Evolutionary conservation across 2,888 invertebrate species (phyloP), one percentile per base, ranked within the genome.

Genomic region (Dynastes tityus): DNA sequence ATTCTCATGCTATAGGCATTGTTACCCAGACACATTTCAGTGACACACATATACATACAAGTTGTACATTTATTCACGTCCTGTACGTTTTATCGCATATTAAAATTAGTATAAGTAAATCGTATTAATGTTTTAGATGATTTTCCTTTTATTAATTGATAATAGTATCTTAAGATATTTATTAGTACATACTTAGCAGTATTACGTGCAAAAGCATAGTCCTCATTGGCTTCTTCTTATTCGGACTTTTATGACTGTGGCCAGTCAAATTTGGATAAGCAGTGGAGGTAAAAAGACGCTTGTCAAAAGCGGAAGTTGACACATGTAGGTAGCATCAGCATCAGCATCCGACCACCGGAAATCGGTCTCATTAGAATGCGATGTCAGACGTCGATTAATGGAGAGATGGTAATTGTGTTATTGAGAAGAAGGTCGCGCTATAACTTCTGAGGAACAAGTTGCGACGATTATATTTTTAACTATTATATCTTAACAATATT

Each of bases 291-390:
- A 67, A 45, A 67, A 67, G 49, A 64, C 2, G 37, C 64, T 51
- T 67, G 67, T 22, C 68, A 55, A 78, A 81, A 80, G 68, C 81
- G 82, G 81, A 82, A 81, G 79, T 79, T 80, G 65, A 79, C 79
- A 78, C 80, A 80, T 81, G 80, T 79, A 78, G 67, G 67, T 67
- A 40, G 64, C 78, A 71, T 63, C 78, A 78, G 29, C 73, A 73
- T 29, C 78, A 80, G 77, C 78, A 79, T 77, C 79, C 81, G 55
- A 80, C 79, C 75, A 77, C 79, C 79, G 81, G 81, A 81, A 80
- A 79, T 77, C 64, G 61, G 76, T 71, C 79, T 79, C 73, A 77
- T 79, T 79, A 77, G 71, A 77, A 77, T 77, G 76, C 79, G 53
- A 77, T 63, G 74, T 61, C 71, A 71, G 79, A 77, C 73, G 65